These are phyloP conservation scores for Stenchaetothrips biformis DNA, from an alignment of 2,888 invertebrate species.

Conservation along the genomic window DNA sequence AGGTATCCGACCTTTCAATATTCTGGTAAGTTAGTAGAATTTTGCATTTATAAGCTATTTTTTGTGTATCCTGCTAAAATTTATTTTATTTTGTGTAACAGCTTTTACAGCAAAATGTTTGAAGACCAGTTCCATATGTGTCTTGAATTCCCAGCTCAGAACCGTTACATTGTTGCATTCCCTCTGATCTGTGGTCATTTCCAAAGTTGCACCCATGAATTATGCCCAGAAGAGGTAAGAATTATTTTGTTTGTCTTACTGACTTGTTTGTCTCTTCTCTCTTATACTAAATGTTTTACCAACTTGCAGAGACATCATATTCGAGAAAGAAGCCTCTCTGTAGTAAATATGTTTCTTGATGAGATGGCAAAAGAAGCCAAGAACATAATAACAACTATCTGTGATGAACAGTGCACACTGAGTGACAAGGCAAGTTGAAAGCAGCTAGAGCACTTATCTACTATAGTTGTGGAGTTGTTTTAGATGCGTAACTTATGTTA, in stretches of 20 bases:
- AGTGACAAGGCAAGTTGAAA: conserved; percentile 66
- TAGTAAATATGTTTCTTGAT: conserved; percentile 95
- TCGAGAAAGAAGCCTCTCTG: conserved; percentile 87
- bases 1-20: conserved; percentile 94
- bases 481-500: too few relatives aligned
- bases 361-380: conserved; percentile 99
- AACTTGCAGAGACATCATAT: conserved; percentile 75
- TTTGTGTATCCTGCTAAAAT: conserved; percentile 27
- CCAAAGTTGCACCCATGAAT: conserved; percentile 93
- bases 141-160: conserved; percentile 96
- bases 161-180: conserved; percentile 95
- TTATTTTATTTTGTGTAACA: conserved; percentile 39
- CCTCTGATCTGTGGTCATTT: conserved; percentile 97
- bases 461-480: too few relatives aligned
- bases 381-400: conserved; percentile 96
- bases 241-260: background rate
- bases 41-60: background rate
- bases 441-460: too few relatives aligned
- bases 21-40: conserved; percentile 62
- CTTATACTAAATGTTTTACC: conserved; percentile 10
- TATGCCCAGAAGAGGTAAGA: conserved; percentile 88
- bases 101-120: conserved; percentile 92
- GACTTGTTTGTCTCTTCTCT: background rate
- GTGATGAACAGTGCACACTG: conserved; percentile 96
- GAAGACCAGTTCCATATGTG: conserved; percentile 99